phyloP scores from a whole-genome alignment of 2,888 invertebrate genomes.

The Dasypogon diadema region DNA sequence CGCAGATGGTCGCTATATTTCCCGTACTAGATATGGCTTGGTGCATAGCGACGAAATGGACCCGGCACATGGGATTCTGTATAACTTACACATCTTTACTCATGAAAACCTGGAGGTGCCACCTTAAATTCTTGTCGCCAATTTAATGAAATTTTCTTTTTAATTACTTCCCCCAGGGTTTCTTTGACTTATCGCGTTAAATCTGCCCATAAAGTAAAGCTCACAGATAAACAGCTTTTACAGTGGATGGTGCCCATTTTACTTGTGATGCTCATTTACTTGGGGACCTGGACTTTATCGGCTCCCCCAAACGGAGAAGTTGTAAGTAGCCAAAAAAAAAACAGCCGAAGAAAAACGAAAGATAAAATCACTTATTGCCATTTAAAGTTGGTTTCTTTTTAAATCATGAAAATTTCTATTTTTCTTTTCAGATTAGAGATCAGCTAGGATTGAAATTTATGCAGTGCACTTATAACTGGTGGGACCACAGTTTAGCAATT shows the following conservation, averaged over 20 bases:
- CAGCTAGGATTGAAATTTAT: conserved; percentile 84
- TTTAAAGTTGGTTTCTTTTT: too few relatives aligned
- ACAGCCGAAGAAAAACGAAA: too few relatives aligned
- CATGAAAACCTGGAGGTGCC: conserved; percentile 94
- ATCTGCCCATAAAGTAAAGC: conserved; percentile 90
- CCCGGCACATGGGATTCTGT: conserved; percentile 92
- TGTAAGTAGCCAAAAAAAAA: too few relatives aligned
- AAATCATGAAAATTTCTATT: too few relatives aligned
- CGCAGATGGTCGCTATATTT: conserved; percentile 92
- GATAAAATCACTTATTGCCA: too few relatives aligned
- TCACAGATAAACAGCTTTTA: conserved; percentile 91
- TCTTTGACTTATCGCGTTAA: conserved; percentile 93
- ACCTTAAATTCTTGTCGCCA: not conserved
- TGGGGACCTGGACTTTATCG: conserved; percentile 91
- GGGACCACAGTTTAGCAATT: conserved; percentile 93
- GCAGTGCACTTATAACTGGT: conserved; percentile 93
- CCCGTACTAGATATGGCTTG: conserved; percentile 86
- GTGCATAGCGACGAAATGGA: conserved; percentile 93
- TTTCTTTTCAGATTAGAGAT: conserved; percentile 79
- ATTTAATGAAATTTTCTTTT: conserved; percentile 28
- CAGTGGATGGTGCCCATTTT: conserved; percentile 95
- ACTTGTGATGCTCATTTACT: conserved; percentile 88
- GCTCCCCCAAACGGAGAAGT: conserved; percentile 86
- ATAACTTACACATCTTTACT: conserved; percentile 92
- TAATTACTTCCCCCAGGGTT: conserved; percentile 73